These are phyloP conservation scores for Leptura quadrifasciata DNA, from an alignment of 2,888 invertebrate genomes.

Conservation along the genomic window DNA sequence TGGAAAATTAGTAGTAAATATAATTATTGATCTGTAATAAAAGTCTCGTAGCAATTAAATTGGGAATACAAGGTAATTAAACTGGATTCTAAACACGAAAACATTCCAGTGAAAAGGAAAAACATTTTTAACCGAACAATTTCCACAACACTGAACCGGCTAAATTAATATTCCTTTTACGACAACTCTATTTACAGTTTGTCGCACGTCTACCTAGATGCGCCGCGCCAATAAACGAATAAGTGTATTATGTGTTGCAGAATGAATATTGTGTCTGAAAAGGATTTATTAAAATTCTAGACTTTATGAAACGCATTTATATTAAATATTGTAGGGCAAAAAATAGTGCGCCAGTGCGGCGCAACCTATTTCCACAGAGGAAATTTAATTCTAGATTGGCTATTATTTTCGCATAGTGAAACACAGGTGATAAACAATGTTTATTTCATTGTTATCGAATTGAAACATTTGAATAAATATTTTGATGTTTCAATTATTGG, in stretches of 20 bases:
- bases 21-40: too few species aligned
- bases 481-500: too few species aligned
- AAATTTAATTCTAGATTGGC: constrained; percentile 16
- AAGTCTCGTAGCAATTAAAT: too few species aligned
- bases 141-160: neutral
- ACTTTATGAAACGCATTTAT: neutral
- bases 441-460: neutral
- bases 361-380: constrained; percentile 12
- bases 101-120: neutral
- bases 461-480: too few species aligned
- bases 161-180: neutral
- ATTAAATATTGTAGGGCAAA: constrained; percentile 10
- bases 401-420: neutral
- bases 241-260: neutral
- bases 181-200: neutral
- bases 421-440: neutral
- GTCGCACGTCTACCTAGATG: neutral
- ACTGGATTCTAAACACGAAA: neutral
- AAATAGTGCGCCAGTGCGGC: neutral
- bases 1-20: too few species aligned
- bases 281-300: constrained; percentile 6
- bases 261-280: constrained; percentile 11
- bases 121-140: neutral
- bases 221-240: constrained; percentile 1
- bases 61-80: neutral